phyloP scores from a whole-genome alignment of 2,113 vertebrate genomes.

The Myotis yumanensis region DNA sequence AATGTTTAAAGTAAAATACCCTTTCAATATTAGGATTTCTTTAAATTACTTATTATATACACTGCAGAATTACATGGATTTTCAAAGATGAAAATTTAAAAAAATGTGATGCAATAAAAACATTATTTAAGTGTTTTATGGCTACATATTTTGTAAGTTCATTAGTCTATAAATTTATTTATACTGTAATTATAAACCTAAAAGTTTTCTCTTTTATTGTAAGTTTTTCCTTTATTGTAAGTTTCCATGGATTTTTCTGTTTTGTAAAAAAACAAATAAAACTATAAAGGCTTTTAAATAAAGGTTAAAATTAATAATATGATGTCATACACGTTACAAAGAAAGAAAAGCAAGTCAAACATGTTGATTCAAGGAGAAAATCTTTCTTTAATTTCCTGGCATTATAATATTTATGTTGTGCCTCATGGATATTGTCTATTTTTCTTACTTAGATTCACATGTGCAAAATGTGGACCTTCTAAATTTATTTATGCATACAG shows the following conservation, averaged over 20 bases:
- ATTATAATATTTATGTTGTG: background rate
- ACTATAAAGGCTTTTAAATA: background rate
- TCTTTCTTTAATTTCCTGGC: background rate
- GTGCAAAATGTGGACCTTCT: background rate
- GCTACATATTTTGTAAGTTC: background rate
- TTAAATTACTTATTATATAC: background rate
- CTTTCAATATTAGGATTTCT: background rate
- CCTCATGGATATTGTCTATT: background rate
- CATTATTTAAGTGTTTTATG: background rate
- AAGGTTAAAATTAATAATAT: background rate
- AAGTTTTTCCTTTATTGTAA: background rate
- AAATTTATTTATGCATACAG: background rate
- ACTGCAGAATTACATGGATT: background rate
- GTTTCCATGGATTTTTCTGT: background rate
- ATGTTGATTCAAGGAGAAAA: background rate
- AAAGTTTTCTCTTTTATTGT: no score
- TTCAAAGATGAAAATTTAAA: constrained; percentile 16
- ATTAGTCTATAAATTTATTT: constrained; percentile 13
- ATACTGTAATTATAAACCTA: background rate
- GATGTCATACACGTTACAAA: background rate
- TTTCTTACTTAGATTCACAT: background rate
- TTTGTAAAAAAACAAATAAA: background rate
- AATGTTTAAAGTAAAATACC: background rate
- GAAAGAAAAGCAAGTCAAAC: background rate
- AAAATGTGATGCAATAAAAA: background rate